Base-by-base conservation (phyloP, 2,888 invertebrate genomes). In the Stramonita haemastoma region DNA sequence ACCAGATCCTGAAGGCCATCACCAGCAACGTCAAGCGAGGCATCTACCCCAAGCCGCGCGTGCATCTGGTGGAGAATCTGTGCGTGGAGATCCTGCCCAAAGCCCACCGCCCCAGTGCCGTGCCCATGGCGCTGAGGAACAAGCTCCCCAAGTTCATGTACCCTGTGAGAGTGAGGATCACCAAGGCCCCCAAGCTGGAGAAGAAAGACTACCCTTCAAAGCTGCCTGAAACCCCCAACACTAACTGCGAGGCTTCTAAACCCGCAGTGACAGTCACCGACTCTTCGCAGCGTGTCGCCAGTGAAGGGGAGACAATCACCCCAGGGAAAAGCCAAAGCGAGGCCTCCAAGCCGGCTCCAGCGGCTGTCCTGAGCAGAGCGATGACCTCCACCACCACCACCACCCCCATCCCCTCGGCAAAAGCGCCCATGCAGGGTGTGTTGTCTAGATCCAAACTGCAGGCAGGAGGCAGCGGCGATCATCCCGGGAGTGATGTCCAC, bases 1-100 rank as follows among this genome's bases (percentile, higher is more conserved):
- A 93, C 13, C 92, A 94, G 77, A 93, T 95, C 90, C 91, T 95
- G n/a, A 93, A 93, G 8, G 92, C 92, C 70, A 93, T 95, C 32
- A 93, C 94, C 13, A 92, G 93, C 34, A 93, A 92, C 66, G 92
- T 94, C 26, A 92, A 92, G 0, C 91, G 92, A 32, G 92, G 92
- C 29, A 90, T 91, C 19, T 94, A 93, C 90, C 93, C 93, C 0
- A 79, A 89, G 13, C 92, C 92, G 19, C 89, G 91, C 29, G 90
- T 90, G 8, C 77, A 79, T 13, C n/a, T 90, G 34, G 91, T 94
- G 60, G 92, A 92, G 6, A 92, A 93, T 17, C 94, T 93, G 91
- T 86, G 90, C 22, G 91, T 95, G 36, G 93, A 94, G 87, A 94
- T 95, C 89, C 90, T 94, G 56, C 94, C 94, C 13, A 93, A 94